Conservation (phyloP, 2,797 vertebrate species). For the Pteronotus mesoamericanus region DNA sequence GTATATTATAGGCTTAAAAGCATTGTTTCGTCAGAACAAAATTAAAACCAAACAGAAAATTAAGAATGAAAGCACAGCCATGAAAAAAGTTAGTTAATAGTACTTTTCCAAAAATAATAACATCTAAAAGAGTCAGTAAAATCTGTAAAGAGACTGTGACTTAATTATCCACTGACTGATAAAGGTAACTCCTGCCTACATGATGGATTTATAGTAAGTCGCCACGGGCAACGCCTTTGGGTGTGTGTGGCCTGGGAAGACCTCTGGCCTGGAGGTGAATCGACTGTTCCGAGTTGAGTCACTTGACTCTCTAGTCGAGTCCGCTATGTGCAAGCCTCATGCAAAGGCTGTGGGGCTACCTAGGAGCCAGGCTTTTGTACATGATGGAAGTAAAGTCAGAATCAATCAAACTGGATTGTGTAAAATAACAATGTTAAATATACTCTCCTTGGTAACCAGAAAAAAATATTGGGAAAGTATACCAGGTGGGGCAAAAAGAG, state of each 20-base stretch:
- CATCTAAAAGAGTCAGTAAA: background rate
- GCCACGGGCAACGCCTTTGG: background rate
- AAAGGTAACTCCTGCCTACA: background rate
- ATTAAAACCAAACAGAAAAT: background rate
- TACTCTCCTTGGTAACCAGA: background rate
- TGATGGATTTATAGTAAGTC: background rate
- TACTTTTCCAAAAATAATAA: background rate
- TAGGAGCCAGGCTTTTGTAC: too few species aligned
- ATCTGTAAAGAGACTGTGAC: background rate
- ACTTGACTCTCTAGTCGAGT: background rate
- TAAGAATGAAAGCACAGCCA: background rate
- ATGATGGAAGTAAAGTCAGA: background rate
- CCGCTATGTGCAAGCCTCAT: background rate
- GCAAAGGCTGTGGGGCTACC: background rate
- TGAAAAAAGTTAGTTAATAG: background rate
- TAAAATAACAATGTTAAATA: background rate
- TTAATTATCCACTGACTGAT: background rate
- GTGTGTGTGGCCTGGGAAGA: background rate
- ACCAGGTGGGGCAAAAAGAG: background rate
- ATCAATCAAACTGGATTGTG: background rate
- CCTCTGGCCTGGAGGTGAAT: background rate
- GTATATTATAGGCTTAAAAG: background rate
- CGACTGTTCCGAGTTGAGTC: background rate
- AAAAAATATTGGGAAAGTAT: background rate
- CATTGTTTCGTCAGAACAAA: background rate